Percentiles rank a stretch among this genome's conserved stretches.
phyloP scores from a whole-genome alignment of 2,888 invertebrate genomes.

The Hemaris fuciformis region DNA sequence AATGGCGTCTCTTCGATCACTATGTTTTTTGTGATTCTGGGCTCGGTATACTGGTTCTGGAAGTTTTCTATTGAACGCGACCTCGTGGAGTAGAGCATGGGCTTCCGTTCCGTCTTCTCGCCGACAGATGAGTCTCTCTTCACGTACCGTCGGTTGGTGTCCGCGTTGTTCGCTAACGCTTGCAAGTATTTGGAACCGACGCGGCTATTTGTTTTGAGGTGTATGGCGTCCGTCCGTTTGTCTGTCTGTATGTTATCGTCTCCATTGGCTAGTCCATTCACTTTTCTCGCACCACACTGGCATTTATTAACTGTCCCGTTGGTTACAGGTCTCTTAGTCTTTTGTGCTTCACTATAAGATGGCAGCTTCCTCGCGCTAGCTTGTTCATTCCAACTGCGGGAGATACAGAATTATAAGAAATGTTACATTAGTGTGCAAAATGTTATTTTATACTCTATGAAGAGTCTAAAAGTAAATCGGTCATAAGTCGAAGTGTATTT shows the following conservation, averaged over 20 bases:
- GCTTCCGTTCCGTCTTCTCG: constrained; percentile 58
- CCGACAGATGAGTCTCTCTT: constrained; percentile 69
- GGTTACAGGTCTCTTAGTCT: constrained; percentile 72
- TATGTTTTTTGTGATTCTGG: constrained; percentile 46
- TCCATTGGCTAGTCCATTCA: constrained; percentile 58
- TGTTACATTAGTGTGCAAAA: neutral
- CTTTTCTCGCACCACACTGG: constrained; percentile 71
- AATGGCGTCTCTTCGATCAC: constrained; percentile 60
- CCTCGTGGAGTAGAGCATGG: constrained; percentile 56
- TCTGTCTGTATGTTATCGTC: constrained; percentile 48
- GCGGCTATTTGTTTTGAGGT: constrained; percentile 68
- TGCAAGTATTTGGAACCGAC: constrained; percentile 76
- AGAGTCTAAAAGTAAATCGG: neutral
- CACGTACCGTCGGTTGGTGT: constrained; percentile 51
- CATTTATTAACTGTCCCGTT: constrained; percentile 70
- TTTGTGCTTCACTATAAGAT: constrained; percentile 79
- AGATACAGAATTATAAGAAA: neutral
- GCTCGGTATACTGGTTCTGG: constrained; percentile 59
- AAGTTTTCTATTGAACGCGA: constrained; percentile 79
- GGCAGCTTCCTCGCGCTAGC: constrained; percentile 76
- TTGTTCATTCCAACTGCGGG: constrained; percentile 80
- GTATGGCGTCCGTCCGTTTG: constrained; percentile 55
- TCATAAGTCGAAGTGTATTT: neutral
- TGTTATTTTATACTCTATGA: neutral
- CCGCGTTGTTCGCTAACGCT: constrained; percentile 63